These are phyloP conservation scores for Agonopterix arenella DNA, from an alignment of 2,888 invertebrate species.

Conservation along the genomic window DNA sequence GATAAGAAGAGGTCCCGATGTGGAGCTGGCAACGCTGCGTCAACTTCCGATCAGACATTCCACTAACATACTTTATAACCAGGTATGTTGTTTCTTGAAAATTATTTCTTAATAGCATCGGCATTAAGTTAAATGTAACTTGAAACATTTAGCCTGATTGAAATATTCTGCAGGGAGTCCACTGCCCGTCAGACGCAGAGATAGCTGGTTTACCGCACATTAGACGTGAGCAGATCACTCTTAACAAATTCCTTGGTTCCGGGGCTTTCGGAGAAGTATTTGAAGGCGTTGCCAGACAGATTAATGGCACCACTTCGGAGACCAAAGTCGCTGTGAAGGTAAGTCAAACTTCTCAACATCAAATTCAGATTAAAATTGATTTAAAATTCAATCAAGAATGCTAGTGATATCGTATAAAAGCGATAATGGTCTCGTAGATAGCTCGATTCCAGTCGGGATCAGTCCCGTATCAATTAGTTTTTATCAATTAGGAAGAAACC, in stretches of 20 bases:
- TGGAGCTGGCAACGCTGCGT: constrained; percentile 90
- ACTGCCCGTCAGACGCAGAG: constrained; percentile 83
- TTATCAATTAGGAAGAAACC: too few relatives aligned
- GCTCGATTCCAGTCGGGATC: too few relatives aligned
- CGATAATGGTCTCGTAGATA: too few relatives aligned
- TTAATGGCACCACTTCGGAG: constrained; percentile 75
- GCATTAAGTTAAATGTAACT: too few relatives aligned
- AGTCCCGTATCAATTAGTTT: too few relatives aligned
- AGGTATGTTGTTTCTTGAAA: constrained; percentile 40
- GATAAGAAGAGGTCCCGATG: constrained; percentile 79
- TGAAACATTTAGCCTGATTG: not conserved
- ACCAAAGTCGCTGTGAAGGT: constrained; percentile 96
- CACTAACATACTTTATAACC: constrained; percentile 88
- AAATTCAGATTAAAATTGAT: too few relatives aligned
- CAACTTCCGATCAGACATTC: constrained; percentile 92
- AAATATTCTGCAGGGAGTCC: constrained; percentile 43
- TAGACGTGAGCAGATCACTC: constrained; percentile 88
- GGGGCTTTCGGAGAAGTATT: constrained; percentile 99
- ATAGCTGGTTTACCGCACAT: constrained; percentile 91
- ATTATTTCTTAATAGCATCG: too few relatives aligned
- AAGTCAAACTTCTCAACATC: constrained; percentile 11
- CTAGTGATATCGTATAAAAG: too few relatives aligned
- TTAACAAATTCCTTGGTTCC: constrained; percentile 93
- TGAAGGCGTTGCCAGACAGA: constrained; percentile 89
- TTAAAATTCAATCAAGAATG: too few relatives aligned